Evolutionary conservation across 1,140 invertebrate genomes (phyloP).

Genomic region (Drosophila aff.): DNA sequence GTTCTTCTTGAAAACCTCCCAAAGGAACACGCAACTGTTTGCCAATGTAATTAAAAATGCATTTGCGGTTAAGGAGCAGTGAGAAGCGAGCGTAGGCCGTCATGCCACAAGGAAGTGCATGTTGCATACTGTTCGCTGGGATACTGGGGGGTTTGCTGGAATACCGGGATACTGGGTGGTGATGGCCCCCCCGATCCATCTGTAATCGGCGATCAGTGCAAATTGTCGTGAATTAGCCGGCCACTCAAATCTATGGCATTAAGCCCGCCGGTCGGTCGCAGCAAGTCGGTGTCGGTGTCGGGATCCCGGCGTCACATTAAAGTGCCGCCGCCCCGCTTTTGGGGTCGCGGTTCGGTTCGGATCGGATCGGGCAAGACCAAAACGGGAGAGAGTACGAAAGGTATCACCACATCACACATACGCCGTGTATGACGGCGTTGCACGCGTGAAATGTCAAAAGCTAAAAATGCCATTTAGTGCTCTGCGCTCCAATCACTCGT

Average conservation of each 20-base stretch:
- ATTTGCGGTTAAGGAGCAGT: conserved; percentile 68
- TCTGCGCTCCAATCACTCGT: conserved; percentile 50
- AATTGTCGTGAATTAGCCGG: conserved; percentile 76
- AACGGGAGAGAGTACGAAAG: conserved; percentile 50
- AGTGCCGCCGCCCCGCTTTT: conserved; percentile 49
- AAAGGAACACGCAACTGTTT: conserved; percentile 63
- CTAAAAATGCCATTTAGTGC: conserved; percentile 77
- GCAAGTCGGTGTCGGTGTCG: conserved; percentile 14
- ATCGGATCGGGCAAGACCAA: conserved; percentile 37
- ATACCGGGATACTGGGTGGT: conserved; percentile 15
- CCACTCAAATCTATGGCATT: conserved; percentile 60
- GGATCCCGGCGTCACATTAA: conserved; percentile 34
- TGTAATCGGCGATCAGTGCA: conserved; percentile 70
- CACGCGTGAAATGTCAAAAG: conserved; percentile 83
- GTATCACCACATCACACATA: conserved; percentile 79
- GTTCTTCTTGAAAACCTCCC: conserved; percentile 35
- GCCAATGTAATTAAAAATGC: conserved; percentile 81
- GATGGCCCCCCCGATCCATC: conserved; percentile 18
- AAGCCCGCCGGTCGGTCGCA: conserved; percentile 28
- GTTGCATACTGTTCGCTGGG: neutral
- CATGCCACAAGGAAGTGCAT: conserved; percentile 48
- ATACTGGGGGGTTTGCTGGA: neutral
- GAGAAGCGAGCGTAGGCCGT: conserved; percentile 52
- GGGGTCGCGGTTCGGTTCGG: conserved; percentile 9
- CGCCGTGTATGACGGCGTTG: conserved; percentile 71